Conservation (phyloP, 2,113 vertebrate species). For the Scophthalmus maximus region DNA sequence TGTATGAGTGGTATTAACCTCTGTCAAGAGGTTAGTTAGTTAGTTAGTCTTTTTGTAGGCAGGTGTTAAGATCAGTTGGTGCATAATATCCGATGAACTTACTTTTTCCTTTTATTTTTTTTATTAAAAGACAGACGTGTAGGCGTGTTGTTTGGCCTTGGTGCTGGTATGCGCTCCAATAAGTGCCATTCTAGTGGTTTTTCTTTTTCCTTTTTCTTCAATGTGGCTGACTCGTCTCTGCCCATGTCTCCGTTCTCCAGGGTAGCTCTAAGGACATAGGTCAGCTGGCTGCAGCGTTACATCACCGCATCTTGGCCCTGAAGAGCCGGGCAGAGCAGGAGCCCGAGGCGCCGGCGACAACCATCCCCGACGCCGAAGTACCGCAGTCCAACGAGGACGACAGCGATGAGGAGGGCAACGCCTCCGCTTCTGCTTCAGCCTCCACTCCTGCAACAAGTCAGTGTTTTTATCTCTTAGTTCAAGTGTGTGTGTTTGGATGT, state of each 20-base stretch:
- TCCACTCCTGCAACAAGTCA: constrained; percentile 82
- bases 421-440: constrained; percentile 81
- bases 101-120: neutral
- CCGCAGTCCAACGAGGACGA: constrained; percentile 93
- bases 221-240: constrained; percentile 16
- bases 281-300: constrained; percentile 93
- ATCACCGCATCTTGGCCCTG: constrained; percentile 95
- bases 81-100: too few species aligned
- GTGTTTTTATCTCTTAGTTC: constrained; percentile 31
- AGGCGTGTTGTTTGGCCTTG: neutral
- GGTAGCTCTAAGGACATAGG: constrained; percentile 98
- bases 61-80: too few species aligned
- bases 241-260: constrained; percentile 69
- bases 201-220: neutral
- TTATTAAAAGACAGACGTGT: neutral
- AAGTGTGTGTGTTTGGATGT: neutral
- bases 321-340: constrained; percentile 93
- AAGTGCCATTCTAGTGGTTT: neutral
- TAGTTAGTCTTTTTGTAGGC: too few species aligned
- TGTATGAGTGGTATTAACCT: too few species aligned
- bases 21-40: too few species aligned
- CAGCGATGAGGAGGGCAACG: constrained; percentile 90
- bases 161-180: neutral
- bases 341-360: constrained; percentile 82
- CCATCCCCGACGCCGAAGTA: constrained; percentile 86